These are phyloP conservation scores for Astreopora myriophthalma DNA, from an alignment of 64 coral and sea anemone genomes.

Conservation along the genomic window DNA sequence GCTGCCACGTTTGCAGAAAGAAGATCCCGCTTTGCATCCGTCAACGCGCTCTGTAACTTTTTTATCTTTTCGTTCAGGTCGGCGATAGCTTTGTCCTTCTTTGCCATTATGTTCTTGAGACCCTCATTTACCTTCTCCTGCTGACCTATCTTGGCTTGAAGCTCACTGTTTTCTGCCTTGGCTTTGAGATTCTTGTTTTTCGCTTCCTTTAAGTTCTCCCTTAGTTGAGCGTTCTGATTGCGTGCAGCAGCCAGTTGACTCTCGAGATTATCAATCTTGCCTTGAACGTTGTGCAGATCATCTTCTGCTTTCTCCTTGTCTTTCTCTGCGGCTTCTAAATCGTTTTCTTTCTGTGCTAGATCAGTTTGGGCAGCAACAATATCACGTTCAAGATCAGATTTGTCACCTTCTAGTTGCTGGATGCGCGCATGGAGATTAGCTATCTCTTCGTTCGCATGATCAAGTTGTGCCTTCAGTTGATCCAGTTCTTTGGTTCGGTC, in stretches of 20 bases:
- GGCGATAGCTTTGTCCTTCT: constrained; percentile 85
- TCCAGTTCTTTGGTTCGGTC: constrained; percentile 89
- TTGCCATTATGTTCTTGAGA: constrained; percentile 70
- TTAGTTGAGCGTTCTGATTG: constrained; percentile 86
- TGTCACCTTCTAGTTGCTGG: constrained; percentile 82
- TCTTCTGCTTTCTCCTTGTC: constrained; percentile 89
- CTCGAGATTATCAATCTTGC: constrained; percentile 83
- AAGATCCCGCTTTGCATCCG: constrained; percentile 67
- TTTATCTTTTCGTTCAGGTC: constrained; percentile 88
- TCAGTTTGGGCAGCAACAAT: constrained; percentile 72
- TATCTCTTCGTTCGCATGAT: constrained; percentile 75
- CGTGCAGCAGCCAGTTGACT: constrained; percentile 81
- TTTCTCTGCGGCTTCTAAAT: constrained; percentile 68
- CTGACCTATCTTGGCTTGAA: constrained; percentile 69
- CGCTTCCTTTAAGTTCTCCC: constrained; percentile 82
- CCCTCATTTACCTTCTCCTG: constrained; percentile 78
- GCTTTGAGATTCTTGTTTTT: constrained; percentile 84
- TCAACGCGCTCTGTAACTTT: constrained; percentile 78
- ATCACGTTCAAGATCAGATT: constrained; percentile 77
- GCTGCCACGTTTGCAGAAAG: constrained; percentile 74
- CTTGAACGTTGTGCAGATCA: constrained; percentile 74
- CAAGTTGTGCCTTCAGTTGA: constrained; percentile 83
- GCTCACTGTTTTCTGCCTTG: constrained; percentile 71
- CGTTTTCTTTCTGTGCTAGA: constrained; percentile 82
- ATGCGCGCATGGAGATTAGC: constrained; percentile 62